These are phyloP conservation scores for Pseudobourletiella spinata DNA, from an alignment of 1,140 invertebrate species.

Conservation along the genomic window DNA sequence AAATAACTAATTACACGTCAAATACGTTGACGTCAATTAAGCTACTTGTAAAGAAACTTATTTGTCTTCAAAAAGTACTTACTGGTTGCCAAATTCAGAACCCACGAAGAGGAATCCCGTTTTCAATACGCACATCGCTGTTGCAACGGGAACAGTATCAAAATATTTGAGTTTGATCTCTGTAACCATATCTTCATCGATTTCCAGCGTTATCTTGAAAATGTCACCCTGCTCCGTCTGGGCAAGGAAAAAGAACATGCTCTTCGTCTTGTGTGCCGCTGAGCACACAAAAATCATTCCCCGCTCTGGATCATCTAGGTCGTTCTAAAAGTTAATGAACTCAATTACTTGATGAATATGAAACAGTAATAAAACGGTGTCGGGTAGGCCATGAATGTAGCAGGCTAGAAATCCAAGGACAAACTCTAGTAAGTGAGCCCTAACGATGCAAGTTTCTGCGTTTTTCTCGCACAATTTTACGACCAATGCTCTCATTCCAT, in stretches of 20 bases:
- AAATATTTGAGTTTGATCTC: constrained; percentile 99
- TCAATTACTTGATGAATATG: too few species aligned
- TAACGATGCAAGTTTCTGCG: constrained; percentile 36
- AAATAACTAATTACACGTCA: constrained; percentile 84
- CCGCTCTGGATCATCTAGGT: constrained; percentile 97
- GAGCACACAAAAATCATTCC: constrained; percentile 99
- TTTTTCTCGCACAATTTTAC: constrained; percentile 30
- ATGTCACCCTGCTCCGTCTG: constrained; percentile 96
- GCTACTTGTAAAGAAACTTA: too few species aligned
- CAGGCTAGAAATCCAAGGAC: constrained; percentile 23
- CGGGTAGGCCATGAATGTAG: constrained; percentile 15
- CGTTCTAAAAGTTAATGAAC: constrained; percentile 54
- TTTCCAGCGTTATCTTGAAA: constrained; percentile 98
- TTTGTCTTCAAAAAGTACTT: too few species aligned
- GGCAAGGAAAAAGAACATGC: constrained; percentile 94
- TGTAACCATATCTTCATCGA: constrained; percentile 95
- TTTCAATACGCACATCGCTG: constrained; percentile 94
- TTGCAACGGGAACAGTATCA: constrained; percentile 94
- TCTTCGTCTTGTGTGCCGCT: constrained; percentile 95
- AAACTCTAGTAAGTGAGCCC: constrained; percentile 11
- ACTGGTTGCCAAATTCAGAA: constrained; percentile 99
- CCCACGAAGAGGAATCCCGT: constrained; percentile 98
- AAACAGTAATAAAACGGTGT: too few species aligned
- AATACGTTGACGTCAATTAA: too few species aligned
- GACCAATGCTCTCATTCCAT: constrained; percentile 32